Evolutionary conservation across 1,140 invertebrate species (phyloP).

Genomic region (Drosophila rhopaloa): DNA sequence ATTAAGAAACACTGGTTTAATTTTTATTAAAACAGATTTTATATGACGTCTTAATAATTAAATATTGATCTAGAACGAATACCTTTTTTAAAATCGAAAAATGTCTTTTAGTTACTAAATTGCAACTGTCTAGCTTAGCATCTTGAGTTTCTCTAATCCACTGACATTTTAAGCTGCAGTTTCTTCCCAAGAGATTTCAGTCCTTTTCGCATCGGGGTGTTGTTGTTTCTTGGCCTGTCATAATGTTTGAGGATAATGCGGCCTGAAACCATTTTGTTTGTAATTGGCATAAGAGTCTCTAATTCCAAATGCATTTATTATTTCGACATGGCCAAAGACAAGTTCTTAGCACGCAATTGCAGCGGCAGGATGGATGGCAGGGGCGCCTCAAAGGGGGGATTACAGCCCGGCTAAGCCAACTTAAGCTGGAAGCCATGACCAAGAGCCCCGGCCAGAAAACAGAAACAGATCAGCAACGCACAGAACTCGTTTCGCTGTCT

Average conservation of each 20-base stretch:
- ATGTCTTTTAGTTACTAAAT: not conserved
- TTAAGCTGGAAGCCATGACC: conserved; percentile 58
- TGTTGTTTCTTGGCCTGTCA: conserved; percentile 54
- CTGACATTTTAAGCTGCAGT: not conserved
- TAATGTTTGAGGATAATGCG: conserved; percentile 81
- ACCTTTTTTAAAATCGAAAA: too few species aligned
- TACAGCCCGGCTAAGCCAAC: conserved; percentile 27
- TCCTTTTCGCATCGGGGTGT: conserved; percentile 3
- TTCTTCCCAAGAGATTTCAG: conserved; percentile 6
- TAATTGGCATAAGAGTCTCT: conserved; percentile 83
- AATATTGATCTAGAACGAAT: too few species aligned
- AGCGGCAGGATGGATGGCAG: not conserved
- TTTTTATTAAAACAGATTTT: too few species aligned
- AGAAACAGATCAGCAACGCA: conserved; percentile 46
- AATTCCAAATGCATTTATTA: conserved; percentile 81
- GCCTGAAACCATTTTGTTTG: conserved; percentile 81
- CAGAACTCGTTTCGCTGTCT: conserved; percentile 60
- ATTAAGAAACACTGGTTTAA: too few species aligned
- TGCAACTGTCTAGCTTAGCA: not conserved
- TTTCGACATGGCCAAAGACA: conserved; percentile 75
- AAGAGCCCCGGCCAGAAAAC: conserved; percentile 45
- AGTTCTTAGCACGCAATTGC: conserved; percentile 51
- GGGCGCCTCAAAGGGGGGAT: not conserved
- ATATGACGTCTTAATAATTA: too few species aligned
- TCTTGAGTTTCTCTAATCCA: conserved; percentile 1